Evolutionary conservation across 2,888 invertebrate species (phyloP).

Genomic region (Desoria tigrina): DNA sequence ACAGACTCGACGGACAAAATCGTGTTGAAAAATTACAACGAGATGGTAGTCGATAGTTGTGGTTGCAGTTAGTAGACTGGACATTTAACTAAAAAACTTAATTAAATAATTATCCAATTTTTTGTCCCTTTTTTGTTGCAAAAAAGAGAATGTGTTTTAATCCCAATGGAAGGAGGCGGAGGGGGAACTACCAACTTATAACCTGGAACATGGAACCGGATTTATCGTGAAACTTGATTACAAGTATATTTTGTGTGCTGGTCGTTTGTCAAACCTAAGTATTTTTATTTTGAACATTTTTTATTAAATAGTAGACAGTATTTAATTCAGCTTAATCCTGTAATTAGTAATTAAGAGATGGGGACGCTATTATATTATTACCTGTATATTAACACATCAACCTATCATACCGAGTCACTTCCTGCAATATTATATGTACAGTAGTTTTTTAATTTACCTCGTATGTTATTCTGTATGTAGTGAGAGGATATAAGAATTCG

Average conservation of each 20-base stretch:
- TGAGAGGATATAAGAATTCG: too few species aligned
- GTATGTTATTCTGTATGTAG: too few species aligned
- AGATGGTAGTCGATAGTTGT: conserved; percentile 97
- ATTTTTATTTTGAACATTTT: conserved; percentile 18
- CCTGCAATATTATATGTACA: too few species aligned
- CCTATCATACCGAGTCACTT: too few species aligned
- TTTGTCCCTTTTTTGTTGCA: background rate
- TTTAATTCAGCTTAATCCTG: too few species aligned
- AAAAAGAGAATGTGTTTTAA: background rate
- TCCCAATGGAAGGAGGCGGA: background rate
- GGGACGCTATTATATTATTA: too few species aligned
- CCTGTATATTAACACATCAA: too few species aligned
- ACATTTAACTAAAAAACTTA: conserved; percentile 10
- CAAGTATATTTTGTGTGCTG: conserved; percentile 46
- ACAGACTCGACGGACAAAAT: conserved; percentile 91
- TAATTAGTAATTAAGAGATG: too few species aligned
- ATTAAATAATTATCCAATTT: conserved; percentile 6
- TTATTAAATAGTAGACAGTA: too few species aligned
- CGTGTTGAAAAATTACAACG: conserved; percentile 96
- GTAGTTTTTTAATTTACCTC: too few species aligned
- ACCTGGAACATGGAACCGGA: conserved; percentile 19
- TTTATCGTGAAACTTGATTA: conserved; percentile 29
- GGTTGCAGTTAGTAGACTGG: conserved; percentile 67
- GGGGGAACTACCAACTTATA: background rate
- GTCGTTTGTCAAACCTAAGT: conserved; percentile 48